These are phyloP conservation scores for Euborellia annulipes DNA, from an alignment of 1,140 invertebrate species.

Conservation along the genomic window DNA sequence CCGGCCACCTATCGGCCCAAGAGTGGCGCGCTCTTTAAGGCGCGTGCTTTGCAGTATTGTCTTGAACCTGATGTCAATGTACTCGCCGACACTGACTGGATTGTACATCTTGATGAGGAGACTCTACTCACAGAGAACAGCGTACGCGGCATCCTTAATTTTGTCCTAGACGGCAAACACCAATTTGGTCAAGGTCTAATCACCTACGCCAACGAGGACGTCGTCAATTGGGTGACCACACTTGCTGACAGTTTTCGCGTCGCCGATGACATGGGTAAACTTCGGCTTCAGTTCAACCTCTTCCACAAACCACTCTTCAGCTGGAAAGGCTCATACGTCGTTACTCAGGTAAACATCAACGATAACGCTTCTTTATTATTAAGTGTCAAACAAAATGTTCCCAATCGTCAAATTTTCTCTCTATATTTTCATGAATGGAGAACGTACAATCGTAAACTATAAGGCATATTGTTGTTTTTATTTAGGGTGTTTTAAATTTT, in stretches of 20 bases:
- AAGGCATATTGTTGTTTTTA: no score
- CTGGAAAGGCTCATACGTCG: constrained; percentile 95
- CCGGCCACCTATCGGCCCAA: constrained; percentile 72
- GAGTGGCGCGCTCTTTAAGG: constrained; percentile 86
- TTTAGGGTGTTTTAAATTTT: no score
- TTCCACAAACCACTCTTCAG: constrained; percentile 93
- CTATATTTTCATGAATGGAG: no score
- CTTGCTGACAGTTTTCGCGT: constrained; percentile 92
- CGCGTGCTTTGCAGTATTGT: constrained; percentile 89
- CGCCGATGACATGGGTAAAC: constrained; percentile 92
- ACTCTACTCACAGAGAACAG: constrained; percentile 88
- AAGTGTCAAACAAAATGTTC: neutral
- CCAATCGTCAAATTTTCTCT: no score
- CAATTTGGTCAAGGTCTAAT: constrained; percentile 96
- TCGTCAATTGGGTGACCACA: constrained; percentile 95
- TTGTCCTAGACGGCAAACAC: constrained; percentile 86
- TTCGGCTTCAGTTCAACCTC: constrained; percentile 79
- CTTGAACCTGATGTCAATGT: constrained; percentile 82
- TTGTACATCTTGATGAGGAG: constrained; percentile 96
- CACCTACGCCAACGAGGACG: constrained; percentile 92
- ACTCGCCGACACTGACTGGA: constrained; percentile 82
- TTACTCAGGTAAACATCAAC: constrained; percentile 80
- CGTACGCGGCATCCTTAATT: constrained; percentile 83
- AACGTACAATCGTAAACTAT: no score
- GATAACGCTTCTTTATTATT: neutral